Evolutionary conservation across 2,797 vertebrate species (phyloP), one percentile per base, ranked within the genome.

Genomic region (Cyclura pinguis): DNA sequence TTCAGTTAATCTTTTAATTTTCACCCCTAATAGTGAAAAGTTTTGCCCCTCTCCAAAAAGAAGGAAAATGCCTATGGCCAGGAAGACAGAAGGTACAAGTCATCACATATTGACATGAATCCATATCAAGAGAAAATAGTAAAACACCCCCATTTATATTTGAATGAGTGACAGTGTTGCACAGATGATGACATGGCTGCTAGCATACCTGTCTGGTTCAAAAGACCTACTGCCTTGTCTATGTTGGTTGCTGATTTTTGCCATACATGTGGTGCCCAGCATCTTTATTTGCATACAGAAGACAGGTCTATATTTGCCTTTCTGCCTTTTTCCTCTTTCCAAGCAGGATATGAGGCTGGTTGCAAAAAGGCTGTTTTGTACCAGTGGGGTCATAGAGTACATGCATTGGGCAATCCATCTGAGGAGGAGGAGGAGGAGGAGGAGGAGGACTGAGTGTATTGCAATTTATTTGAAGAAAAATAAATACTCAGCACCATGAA

Each of bases 391-490:
- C 20, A 18, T 42, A 50, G 64, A 87, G 80, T 18, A 7, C 67
- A 13, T 57, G 55, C 52, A 62, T 32, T 55, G 3, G 3, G n/a
- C 74, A 76, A 76, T 74, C 80, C 12, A 47, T 74, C 67, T 9
- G 14, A 27, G 29, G 29, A 88, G 10, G 47, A 86, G 27, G 12
- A 35, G 84, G 42, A 47, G 2, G 42, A 47, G 18, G 29, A 88
- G 6, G 47, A 86, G 10, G 8, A 35, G 47, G 4, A 52, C 22
- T 27, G n/a, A 52, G 32, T 6, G 6, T 32, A 1, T 27, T 85
- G 47, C 52, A 80, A 92, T 94, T 78, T 29, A 87, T 90, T 16
- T 55, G 50, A 93, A 59, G 80, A 92, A 90, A n/a, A 38, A 94
- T 89, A 94, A 93, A 90, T 67, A 80, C 84, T 81, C 88, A 91